A percentile compares a stretch with the other conserved stretches of the same genome.
These are phyloP conservation scores for Scaptomyza caliginosa DNA, from an alignment of 2,888 invertebrate genomes.

Conservation along the genomic window DNA sequence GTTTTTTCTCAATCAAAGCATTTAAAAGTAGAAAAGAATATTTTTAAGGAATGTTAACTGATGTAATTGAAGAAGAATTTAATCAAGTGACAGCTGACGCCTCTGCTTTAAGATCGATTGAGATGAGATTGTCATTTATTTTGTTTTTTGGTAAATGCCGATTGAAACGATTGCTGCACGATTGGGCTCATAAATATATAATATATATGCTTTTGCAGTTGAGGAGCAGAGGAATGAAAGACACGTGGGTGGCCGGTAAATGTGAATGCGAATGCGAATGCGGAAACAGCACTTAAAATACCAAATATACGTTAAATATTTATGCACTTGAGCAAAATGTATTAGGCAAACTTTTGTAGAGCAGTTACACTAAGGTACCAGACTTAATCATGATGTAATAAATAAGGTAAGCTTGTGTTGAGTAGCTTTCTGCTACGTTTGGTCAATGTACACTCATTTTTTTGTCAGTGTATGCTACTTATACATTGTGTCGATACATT, in stretches of 20 bases:
- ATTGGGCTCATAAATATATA: slow-evolving; percentile 7
- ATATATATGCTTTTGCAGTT: slow-evolving; percentile 3
- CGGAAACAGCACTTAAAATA: slow-evolving; percentile 63
- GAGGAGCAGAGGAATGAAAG: neutral
- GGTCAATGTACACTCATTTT: no score
- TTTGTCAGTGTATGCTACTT: neutral
- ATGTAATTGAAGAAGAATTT: slow-evolving; percentile 19
- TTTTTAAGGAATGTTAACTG: no score
- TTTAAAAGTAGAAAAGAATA: no score
- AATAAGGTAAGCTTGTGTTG: no score
- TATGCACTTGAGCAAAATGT: no score
- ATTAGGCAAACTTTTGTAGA: neutral
- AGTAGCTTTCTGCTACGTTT: no score
- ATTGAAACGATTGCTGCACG: slow-evolving; percentile 18
- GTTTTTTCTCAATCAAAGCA: no score
- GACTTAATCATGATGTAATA: no score
- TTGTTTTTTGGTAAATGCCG: no score
- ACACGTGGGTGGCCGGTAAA: slow-evolving; percentile 65
- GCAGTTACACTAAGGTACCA: no score
- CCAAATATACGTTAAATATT: slow-evolving; percentile 21
- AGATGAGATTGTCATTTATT: no score
- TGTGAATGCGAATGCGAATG: slow-evolving; percentile 61
- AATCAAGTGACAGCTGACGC: slow-evolving; percentile 38
- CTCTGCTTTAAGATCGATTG: neutral
- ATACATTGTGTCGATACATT: neutral